Percentiles rank a stretch among this genome's conserved stretches.
Conservation (phyloP, 1,140 invertebrate genomes). For the Zaprionus lachaisei region DNA sequence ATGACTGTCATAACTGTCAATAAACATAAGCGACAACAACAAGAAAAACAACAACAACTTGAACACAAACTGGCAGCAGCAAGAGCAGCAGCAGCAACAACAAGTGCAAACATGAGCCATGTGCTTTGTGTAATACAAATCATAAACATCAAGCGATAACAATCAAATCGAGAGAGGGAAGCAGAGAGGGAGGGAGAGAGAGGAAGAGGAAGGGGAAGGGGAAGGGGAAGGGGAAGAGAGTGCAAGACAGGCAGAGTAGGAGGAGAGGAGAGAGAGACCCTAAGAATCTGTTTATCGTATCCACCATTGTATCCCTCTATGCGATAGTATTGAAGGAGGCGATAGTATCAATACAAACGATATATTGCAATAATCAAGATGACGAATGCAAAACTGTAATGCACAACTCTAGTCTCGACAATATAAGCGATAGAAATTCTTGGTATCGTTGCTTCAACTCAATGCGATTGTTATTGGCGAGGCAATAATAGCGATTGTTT, state of each 20-base stretch:
- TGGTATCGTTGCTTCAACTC: too few species aligned
- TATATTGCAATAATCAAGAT: background rate
- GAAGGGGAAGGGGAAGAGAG: background rate
- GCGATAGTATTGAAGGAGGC: background rate
- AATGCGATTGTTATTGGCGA: too few species aligned
- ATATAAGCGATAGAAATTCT: too few species aligned
- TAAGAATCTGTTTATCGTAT: background rate
- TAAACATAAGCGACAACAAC: slow-evolving; percentile 31
- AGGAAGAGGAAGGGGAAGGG: too few species aligned
- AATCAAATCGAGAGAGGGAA: slow-evolving; percentile 11
- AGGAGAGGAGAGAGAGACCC: background rate
- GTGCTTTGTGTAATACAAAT: slow-evolving; percentile 34
- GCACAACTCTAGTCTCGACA: too few species aligned
- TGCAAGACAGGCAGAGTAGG: background rate
- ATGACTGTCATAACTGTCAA: slow-evolving; percentile 25
- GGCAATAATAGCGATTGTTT: too few species aligned
- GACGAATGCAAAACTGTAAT: too few species aligned
- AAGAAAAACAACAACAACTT: background rate
- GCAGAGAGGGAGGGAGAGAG: background rate
- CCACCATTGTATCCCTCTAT: background rate
- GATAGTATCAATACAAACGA: background rate
- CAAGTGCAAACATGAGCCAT: slow-evolving; percentile 19
- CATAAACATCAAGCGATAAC: slow-evolving; percentile 32
- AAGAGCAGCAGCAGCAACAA: background rate
- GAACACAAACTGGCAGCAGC: background rate